Conservation (phyloP, 2,113 vertebrate genomes). For the Tyrannus savana region DNA sequence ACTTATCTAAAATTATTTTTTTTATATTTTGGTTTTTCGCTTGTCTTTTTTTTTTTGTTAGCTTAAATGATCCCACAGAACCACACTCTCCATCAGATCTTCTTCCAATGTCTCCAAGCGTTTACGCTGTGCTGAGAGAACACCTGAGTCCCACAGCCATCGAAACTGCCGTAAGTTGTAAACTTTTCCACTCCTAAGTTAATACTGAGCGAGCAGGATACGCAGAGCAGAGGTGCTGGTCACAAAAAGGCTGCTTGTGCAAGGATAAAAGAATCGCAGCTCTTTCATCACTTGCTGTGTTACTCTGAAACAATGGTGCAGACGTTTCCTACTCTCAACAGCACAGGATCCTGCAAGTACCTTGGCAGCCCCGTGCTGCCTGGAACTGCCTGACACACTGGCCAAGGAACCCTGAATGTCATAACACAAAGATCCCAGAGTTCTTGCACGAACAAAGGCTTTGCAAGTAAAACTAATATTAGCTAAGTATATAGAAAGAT, state of each 20-base stretch:
- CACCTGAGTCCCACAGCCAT: constrained; percentile 88
- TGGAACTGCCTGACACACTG: neutral
- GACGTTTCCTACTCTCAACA: neutral
- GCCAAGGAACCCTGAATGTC: neutral
- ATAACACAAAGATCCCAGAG: neutral
- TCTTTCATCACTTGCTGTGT: neutral
- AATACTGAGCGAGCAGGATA: neutral
- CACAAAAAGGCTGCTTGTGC: neutral
- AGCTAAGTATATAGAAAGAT: neutral
- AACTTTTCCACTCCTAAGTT: neutral
- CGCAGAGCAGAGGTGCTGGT: neutral
- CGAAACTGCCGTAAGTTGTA: constrained; percentile 82
- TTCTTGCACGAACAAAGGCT: neutral
- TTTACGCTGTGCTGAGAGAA: constrained; percentile 91
- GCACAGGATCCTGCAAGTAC: neutral
- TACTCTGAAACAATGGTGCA: neutral
- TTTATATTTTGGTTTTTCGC: neutral
- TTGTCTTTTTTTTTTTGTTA: constrained; percentile 3
- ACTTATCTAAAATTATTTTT: neutral
- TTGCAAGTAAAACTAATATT: neutral
- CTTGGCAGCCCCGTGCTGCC: neutral
- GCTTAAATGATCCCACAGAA: constrained; percentile 75
- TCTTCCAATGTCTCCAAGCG: constrained; percentile 91
- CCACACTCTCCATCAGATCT: constrained; percentile 87
- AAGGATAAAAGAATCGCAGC: neutral